Percentiles rank a stretch among this genome's conserved stretches.
These are phyloP conservation scores for Panurus biarmicus DNA, from an alignment of 2,113 vertebrate genomes.

Conservation along the genomic window DNA sequence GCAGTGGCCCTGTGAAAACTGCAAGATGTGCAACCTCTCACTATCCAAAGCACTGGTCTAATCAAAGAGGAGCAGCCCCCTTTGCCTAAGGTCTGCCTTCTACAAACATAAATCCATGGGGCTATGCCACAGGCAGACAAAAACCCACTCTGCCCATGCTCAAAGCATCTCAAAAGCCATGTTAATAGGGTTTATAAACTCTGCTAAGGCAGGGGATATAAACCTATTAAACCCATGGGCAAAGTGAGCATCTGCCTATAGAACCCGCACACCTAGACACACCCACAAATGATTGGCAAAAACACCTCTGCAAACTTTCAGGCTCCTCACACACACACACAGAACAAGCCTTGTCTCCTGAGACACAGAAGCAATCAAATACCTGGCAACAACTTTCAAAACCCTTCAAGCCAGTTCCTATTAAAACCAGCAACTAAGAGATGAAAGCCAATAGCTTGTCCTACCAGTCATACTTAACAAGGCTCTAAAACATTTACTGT, in stretches of 20 bases:
- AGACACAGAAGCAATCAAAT: neutral
- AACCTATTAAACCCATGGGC: neutral
- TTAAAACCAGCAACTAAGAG: conserved; percentile 17
- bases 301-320: neutral
- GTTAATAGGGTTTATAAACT: neutral
- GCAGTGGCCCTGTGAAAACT: neutral
- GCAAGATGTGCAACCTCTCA: neutral
- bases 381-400: conserved; percentile 26
- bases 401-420: conserved; percentile 17
- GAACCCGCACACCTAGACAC: neutral
- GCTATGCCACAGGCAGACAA: neutral
- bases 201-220: neutral
- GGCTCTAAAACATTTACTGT: conserved; percentile 1
- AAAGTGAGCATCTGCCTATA: neutral
- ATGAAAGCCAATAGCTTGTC: neutral
- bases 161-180: neutral
- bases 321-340: neutral
- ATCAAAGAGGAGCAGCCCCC: neutral
- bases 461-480: conserved; percentile 2
- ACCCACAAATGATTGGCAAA: neutral
- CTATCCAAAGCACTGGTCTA: neutral
- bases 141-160: neutral
- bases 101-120: neutral
- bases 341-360: neutral
- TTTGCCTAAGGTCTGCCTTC: neutral